Base-by-base conservation (phyloP, 2,113 vertebrate species). In the Oryzias woworae region DNA sequence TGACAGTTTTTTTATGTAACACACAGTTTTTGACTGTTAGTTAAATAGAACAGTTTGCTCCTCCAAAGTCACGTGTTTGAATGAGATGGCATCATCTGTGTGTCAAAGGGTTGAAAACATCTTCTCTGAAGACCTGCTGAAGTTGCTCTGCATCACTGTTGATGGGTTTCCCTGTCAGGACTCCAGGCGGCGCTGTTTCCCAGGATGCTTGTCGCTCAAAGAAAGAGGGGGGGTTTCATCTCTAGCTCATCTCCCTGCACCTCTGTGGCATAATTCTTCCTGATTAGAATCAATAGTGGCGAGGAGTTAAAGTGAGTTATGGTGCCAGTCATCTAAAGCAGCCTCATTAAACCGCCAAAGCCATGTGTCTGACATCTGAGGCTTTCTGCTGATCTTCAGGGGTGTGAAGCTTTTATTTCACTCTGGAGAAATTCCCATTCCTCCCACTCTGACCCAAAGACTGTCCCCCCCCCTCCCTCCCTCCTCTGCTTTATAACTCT, bases 391-490 rank as follows among this genome's bases (percentile, higher is more conserved):
- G 62, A 80, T 73, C 68, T 73, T 50, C 45, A 53, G 46, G 28
- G 52, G 74, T 70, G 71, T 87, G 54, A 76, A 76, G 73, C 66
- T 66, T 80, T 78, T 70, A 69, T 72, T 70, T 68, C 26, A 52
- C 75, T 64, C 77, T 51, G 59, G 70, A 83, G 80, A 67, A 81
- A 78, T 73, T n/a, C 52, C 46, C 49, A 59, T 82, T 71, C 58
- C 54, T 56, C 63, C 62, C 51, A 55, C 58, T 49, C 14, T 56
- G 28, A 53, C 14, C 48, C 51, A 47, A 41, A 61, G 63, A 56
- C 58, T 43, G 51, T 42, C 24, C 17, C 5, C 58, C 65, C 53
- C 55, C 41, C 42, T 26, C 5, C 62, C 48, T 71, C 57, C 60
- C 57, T 63, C 41, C 17, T 26, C 36, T 14, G 64, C 53, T 71